phyloP scores from a whole-genome alignment of 2,888 invertebrate genomes.

The Oxyteleia sp. region DNA sequence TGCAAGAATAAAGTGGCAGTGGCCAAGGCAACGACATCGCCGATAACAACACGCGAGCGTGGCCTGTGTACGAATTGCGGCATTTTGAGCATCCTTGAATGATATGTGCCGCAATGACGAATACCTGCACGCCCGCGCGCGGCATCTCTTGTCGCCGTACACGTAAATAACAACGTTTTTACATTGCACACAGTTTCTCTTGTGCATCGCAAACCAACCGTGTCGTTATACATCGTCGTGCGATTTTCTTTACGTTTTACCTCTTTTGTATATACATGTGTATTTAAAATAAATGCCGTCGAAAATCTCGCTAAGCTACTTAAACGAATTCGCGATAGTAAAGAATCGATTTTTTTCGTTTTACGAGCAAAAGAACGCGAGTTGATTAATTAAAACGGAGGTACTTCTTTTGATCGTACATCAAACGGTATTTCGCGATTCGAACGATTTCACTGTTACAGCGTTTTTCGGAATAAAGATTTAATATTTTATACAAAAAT shows the following conservation, averaged over 20 bases:
- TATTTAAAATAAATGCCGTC: too few species aligned
- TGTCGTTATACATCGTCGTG: conserved; percentile 10
- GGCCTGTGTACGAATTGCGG: conserved; percentile 82
- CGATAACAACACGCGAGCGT: conserved; percentile 79
- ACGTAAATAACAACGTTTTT: conserved; percentile 64
- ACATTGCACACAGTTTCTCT: conserved; percentile 35
- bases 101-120: conserved; percentile 86
- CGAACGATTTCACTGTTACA: too few species aligned
- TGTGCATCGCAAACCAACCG: conserved; percentile 33
- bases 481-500: too few species aligned
- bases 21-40: conserved; percentile 81
- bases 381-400: too few species aligned
- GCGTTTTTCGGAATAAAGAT: too few species aligned
- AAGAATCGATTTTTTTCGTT: too few species aligned
- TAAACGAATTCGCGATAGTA: too few species aligned
- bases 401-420: too few species aligned
- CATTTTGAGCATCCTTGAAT: conserved; percentile 86
- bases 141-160: conserved; percentile 50
- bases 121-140: conserved; percentile 81
- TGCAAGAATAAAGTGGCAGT: conserved; percentile 80
- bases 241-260: conserved; percentile 20
- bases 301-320: too few species aligned
- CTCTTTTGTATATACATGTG: too few species aligned
- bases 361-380: too few species aligned
- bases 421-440: too few species aligned